Evolutionary conservation across 1,140 invertebrate species (phyloP).

Genomic region (Bombus superbus): DNA sequence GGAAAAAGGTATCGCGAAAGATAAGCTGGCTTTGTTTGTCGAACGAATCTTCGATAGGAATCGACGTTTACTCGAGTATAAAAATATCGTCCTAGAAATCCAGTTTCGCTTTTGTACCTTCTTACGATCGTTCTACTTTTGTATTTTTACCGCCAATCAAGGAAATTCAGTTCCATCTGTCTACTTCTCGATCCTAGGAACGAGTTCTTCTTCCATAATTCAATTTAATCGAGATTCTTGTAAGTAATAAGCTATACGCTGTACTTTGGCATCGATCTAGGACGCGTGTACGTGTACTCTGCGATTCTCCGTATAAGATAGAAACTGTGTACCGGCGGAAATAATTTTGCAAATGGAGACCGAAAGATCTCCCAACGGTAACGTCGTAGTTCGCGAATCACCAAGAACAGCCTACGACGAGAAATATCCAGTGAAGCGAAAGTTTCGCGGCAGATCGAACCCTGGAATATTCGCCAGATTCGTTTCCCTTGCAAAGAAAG

Average conservation of each 20-base stretch:
- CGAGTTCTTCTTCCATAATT: not conserved
- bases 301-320: not conserved
- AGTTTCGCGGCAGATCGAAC: not conserved
- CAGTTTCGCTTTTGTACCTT: not conserved
- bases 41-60: not conserved
- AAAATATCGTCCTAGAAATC: no score
- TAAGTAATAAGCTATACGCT: not conserved
- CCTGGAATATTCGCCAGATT: not conserved
- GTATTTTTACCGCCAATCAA: not conserved
- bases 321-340: no score
- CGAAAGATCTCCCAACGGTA: not conserved
- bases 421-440: not conserved
- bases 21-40: not conserved
- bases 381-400: not conserved
- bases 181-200: not conserved
- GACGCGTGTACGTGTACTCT: not conserved
- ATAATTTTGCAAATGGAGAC: conserved; percentile 39
- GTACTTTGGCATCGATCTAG: not conserved
- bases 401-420: not conserved
- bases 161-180: not conserved
- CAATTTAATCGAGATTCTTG: not conserved
- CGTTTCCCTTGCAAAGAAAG: not conserved
- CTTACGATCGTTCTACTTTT: not conserved
- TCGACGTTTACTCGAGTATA: not conserved
- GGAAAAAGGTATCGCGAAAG: not conserved